Conservation (phyloP, 2,888 invertebrate species). For the Mystacides longicornis region DNA sequence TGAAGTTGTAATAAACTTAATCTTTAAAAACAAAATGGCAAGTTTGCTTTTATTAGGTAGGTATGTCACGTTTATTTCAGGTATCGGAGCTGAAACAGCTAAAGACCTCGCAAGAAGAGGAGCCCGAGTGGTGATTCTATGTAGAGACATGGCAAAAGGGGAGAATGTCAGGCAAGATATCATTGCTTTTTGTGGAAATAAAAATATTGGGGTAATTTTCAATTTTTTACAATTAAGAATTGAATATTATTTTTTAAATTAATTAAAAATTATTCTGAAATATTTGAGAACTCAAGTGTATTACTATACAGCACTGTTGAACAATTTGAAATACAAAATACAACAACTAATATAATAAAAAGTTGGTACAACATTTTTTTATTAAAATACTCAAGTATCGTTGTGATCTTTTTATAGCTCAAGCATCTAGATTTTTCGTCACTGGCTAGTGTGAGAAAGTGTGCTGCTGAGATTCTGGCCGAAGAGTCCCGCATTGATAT, state of each 20-base stretch:
- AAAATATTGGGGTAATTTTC: constrained; percentile 30
- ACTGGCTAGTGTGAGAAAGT: constrained; percentile 45
- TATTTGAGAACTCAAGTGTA: not conserved
- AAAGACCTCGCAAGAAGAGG: constrained; percentile 46
- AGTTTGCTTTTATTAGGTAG: too few relatives aligned
- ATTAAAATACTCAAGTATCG: not conserved
- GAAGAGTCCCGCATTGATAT: constrained; percentile 48
- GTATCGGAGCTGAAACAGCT: constrained; percentile 49
- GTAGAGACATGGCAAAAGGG: constrained; percentile 40
- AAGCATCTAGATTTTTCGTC: constrained; percentile 39
- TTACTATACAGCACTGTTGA: not conserved
- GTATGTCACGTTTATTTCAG: too few relatives aligned
- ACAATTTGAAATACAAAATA: not conserved
- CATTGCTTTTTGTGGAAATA: constrained; percentile 36
- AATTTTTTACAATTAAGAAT: not conserved
- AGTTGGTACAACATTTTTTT: not conserved
- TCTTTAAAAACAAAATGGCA: too few relatives aligned
- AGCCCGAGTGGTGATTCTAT: constrained; percentile 46
- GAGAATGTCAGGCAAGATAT: constrained; percentile 38
- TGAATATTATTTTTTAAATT: not conserved
- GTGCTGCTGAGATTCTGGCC: constrained; percentile 47
- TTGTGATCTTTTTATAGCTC: constrained; percentile 13
- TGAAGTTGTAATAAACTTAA: too few relatives aligned
- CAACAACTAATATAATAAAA: not conserved
- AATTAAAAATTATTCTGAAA: not conserved